These are phyloP conservation scores for Phalacrocorax pelagicus DNA, from an alignment of 2,113 vertebrate species.

Conservation along the genomic window DNA sequence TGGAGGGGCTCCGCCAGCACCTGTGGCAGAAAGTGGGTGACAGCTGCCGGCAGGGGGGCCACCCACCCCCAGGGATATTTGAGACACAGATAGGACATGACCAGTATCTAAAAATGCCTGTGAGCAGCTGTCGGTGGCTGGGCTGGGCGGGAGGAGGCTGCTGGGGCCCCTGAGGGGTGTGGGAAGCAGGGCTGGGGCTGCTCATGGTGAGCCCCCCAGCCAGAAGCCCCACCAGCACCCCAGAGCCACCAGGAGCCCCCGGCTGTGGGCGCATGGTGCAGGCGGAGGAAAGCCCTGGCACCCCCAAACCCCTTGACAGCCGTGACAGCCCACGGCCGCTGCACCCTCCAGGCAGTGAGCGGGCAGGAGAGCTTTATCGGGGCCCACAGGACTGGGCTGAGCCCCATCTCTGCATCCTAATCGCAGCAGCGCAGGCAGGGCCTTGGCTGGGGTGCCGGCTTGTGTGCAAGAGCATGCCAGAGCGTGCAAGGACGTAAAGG, in stretches of 20 bases:
- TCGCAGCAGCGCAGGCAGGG: background rate
- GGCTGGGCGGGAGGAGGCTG: background rate
- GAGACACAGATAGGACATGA: conserved; percentile 23
- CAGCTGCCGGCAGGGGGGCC: background rate
- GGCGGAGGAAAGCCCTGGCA: rapidly evolving
- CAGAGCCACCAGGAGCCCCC: rapidly evolving
- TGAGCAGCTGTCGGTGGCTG: background rate
- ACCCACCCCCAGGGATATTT: background rate
- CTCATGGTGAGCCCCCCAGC: background rate
- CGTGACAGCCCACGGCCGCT: too few relatives aligned
- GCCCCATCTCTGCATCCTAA: background rate
- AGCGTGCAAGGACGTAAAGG: rapidly evolving
- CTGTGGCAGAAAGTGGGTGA: background rate
- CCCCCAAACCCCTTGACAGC: background rate
- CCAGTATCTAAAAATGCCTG: conserved; percentile 50
- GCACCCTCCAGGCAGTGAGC: rapidly evolving
- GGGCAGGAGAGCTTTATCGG: background rate
- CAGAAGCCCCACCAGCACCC: background rate
- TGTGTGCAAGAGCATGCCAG: background rate
- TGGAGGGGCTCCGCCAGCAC: background rate
- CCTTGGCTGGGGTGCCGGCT: background rate
- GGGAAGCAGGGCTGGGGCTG: background rate
- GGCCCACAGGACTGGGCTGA: background rate
- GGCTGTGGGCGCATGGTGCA: rapidly evolving
- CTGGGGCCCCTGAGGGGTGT: conserved; percentile 18